These are phyloP conservation scores for Polydrusus pterygomalis DNA, from an alignment of 2,888 invertebrate genomes.

Conservation along the genomic window DNA sequence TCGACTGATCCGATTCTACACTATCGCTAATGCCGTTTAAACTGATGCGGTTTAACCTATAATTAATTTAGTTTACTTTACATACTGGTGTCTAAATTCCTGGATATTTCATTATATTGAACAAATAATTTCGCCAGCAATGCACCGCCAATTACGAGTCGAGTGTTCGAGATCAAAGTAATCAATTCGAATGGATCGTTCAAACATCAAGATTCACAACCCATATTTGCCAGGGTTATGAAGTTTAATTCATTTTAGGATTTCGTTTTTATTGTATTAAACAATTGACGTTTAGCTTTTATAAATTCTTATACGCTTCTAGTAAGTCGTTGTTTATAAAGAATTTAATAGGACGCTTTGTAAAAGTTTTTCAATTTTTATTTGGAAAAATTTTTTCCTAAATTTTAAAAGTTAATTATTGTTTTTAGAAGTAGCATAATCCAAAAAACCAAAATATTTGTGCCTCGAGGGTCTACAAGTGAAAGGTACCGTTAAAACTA, in stretches of 20 bases:
- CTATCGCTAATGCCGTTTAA: too few relatives aligned
- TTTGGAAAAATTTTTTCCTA: too few relatives aligned
- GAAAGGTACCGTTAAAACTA: not conserved
- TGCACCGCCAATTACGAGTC: not conserved
- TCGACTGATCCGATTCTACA: too few relatives aligned
- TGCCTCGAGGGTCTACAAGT: not conserved
- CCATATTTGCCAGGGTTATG: not conserved
- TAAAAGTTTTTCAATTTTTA: too few relatives aligned
- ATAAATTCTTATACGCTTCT: too few relatives aligned
- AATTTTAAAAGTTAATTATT: too few relatives aligned
- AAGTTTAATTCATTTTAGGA: not conserved
- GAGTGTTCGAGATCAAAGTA: conserved; percentile 26
- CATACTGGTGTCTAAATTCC: not conserved
- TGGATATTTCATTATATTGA: conserved; percentile 10
- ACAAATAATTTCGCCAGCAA: not conserved
- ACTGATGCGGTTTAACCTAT: not conserved
- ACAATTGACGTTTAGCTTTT: too few relatives aligned
- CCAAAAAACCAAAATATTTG: too few relatives aligned
- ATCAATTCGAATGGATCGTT: conserved; percentile 24
- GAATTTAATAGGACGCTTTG: too few relatives aligned
- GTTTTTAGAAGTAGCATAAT: too few relatives aligned
- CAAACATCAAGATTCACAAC: not conserved
- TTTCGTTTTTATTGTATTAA: not conserved
- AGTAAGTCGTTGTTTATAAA: too few relatives aligned
- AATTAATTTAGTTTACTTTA: conserved; percentile 13